phyloP scores from a whole-genome alignment of 1,140 invertebrate species.

The Psix sp. region DNA sequence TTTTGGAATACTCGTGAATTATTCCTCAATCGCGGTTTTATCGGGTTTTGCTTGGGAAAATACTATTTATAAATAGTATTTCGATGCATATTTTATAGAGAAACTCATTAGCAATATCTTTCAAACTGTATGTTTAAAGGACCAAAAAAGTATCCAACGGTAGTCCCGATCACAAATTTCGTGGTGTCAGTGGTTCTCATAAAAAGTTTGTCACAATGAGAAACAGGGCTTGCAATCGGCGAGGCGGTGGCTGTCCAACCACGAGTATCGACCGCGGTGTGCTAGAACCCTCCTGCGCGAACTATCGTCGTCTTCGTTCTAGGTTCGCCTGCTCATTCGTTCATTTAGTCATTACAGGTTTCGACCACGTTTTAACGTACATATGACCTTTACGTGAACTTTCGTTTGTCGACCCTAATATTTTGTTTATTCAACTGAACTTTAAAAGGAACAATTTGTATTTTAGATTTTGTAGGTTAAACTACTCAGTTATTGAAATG shows the following conservation, averaged over 20 bases:
- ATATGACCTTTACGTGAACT: slow-evolving; percentile 2
- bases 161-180: not conserved
- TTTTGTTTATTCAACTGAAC: slow-evolving; percentile 9
- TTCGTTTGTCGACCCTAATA: slow-evolving; percentile 23
- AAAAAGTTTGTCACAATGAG: slow-evolving; percentile 3
- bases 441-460: not conserved
- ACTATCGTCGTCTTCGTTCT: slow-evolving; percentile 33
- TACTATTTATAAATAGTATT: too few relatives aligned
- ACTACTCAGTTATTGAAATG: too few relatives aligned
- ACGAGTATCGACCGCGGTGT: slow-evolving; percentile 64
- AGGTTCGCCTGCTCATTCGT: slow-evolving; percentile 26
- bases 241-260: slow-evolving; percentile 27
- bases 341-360: slow-evolving; percentile 40
- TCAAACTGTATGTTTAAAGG: not conserved
- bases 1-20: too few relatives aligned
- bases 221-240: slow-evolving; percentile 23
- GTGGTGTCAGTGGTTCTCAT: slow-evolving; percentile 3
- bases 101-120: not conserved
- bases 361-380: slow-evolving; percentile 16
- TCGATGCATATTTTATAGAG: too few relatives aligned
- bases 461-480: too few relatives aligned
- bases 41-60: too few relatives aligned
- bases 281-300: slow-evolving; percentile 37
- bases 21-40: too few relatives aligned
- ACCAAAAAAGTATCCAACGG: not conserved